Evolutionary conservation across 2,888 invertebrate species (phyloP).

Genomic region (Perithous albicinctus): DNA sequence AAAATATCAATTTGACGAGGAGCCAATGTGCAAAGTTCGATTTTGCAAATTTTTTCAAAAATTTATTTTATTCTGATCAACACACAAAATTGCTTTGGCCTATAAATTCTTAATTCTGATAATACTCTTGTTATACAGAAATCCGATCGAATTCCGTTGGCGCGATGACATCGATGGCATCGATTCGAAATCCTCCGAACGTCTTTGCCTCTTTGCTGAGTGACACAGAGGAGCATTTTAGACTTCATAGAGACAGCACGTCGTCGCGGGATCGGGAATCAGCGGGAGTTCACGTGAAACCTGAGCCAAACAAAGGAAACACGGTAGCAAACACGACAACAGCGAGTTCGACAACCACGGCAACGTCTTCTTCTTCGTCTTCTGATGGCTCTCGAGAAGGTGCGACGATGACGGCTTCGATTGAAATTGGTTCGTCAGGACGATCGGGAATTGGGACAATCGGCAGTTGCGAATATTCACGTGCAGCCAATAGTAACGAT

Average conservation of each 20-base stretch:
- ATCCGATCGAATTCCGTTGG: slow-evolving; percentile 90
- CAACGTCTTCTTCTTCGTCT: slow-evolving; percentile 70
- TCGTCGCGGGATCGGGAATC: slow-evolving; percentile 75
- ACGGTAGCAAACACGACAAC: slow-evolving; percentile 9
- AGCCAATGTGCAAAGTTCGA: no score
- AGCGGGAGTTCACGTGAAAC: slow-evolving; percentile 67
- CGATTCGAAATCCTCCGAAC: slow-evolving; percentile 86
- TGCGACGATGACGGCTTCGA: slow-evolving; percentile 45
- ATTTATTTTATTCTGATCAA: no score
- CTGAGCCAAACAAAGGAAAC: slow-evolving; percentile 60
- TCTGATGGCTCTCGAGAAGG: slow-evolving; percentile 70
- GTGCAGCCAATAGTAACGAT: slow-evolving; percentile 67
- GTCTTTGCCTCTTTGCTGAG: slow-evolving; percentile 87
- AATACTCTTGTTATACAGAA: slow-evolving; percentile 86
- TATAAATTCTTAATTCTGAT: no score
- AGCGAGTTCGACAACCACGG: slow-evolving; percentile 47
- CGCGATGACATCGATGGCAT: slow-evolving; percentile 84
- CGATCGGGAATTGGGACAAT: slow-evolving; percentile 34
- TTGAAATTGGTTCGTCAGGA: slow-evolving; percentile 45
- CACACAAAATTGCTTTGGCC: no score
- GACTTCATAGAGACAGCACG: slow-evolving; percentile 86
- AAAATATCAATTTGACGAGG: no score
- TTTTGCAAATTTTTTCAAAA: no score
- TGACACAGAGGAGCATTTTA: slow-evolving; percentile 87
- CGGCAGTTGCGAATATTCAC: slow-evolving; percentile 56